These are phyloP conservation scores for Grammomys surdaster DNA, from an alignment of 2,113 vertebrate species.

Conservation along the genomic window DNA sequence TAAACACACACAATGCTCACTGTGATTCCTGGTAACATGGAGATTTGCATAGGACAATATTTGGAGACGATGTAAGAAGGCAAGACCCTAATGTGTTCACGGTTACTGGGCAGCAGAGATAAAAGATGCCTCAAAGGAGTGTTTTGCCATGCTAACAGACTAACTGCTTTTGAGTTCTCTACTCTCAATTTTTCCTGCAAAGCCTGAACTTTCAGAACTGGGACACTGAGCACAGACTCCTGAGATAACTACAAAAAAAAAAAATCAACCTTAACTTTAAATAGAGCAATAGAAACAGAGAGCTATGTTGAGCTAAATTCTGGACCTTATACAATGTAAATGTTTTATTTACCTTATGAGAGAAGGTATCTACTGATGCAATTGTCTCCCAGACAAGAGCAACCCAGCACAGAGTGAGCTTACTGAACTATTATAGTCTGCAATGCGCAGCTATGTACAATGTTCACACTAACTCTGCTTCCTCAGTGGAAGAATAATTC, in stretches of 20 bases:
- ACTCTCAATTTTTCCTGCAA: background rate
- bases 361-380: background rate
- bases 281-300: background rate
- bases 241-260: constrained; percentile 27
- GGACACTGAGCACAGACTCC: background rate
- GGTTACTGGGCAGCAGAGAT: background rate
- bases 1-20: background rate
- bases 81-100: background rate
- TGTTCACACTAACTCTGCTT: background rate
- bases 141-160: background rate
- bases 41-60: background rate
- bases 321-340: background rate
- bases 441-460: background rate
- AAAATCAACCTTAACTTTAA: background rate
- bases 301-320: background rate
- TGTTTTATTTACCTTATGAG: background rate
- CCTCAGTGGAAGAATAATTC: background rate
- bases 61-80: background rate
- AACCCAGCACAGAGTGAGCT: background rate
- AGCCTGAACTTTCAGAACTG: background rate
- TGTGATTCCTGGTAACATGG: background rate
- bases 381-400: background rate
- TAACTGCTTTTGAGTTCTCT: background rate
- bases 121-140: background rate
- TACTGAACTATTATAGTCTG: background rate